Conservation (phyloP, 2,888 invertebrate species). For the Euphydryas editha region DNA sequence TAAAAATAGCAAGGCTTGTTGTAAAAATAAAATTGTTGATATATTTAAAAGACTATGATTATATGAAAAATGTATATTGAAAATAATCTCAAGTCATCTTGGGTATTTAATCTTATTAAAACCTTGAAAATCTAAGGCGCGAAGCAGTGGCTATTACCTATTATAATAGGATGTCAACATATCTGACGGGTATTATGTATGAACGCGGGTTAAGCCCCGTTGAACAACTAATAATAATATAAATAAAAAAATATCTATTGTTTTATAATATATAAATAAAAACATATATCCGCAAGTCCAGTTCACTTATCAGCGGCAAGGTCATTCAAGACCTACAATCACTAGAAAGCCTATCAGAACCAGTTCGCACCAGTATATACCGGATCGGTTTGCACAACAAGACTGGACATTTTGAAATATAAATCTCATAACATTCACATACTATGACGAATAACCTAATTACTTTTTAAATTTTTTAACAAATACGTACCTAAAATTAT, state of each 20-base stretch:
- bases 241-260: neutral
- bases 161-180: too few species aligned
- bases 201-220: too few species aligned
- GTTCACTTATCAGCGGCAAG: slow-evolving; percentile 28
- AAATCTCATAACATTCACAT: neutral
- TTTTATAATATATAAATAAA: neutral
- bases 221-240: neutral
- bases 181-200: too few species aligned
- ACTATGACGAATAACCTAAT: neutral
- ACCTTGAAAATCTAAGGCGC: too few species aligned
- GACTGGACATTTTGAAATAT: slow-evolving; percentile 28
- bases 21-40: too few species aligned
- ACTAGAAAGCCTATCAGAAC: slow-evolving; percentile 46
- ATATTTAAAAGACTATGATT: too few species aligned
- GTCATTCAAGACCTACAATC: slow-evolving; percentile 35
- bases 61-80: too few species aligned
- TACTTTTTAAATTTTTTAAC: slow-evolving; percentile 1
- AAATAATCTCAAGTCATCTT: too few species aligned
- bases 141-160: too few species aligned
- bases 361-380: slow-evolving; percentile 37
- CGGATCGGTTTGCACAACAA: slow-evolving; percentile 36
- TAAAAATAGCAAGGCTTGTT: too few species aligned
- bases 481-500: neutral
- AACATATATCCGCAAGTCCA: neutral
- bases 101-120: too few species aligned